These are phyloP conservation scores for Manacus vitellinus DNA, from an alignment of 2,113 vertebrate species.

Conservation along the genomic window DNA sequence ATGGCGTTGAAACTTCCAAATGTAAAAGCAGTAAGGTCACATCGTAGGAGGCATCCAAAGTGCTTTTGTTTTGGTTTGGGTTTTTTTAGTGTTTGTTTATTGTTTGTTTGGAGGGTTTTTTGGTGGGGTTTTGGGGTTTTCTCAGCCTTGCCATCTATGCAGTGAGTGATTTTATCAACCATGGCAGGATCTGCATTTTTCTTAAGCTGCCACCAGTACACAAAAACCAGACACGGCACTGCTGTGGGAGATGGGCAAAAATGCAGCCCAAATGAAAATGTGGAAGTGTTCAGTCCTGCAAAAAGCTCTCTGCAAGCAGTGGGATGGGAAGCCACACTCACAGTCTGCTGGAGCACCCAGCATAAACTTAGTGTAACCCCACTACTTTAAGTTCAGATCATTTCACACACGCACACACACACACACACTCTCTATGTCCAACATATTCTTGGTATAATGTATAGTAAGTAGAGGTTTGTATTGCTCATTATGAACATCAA, in stretches of 20 bases:
- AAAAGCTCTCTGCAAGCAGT: not conserved
- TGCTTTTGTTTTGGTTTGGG: not conserved
- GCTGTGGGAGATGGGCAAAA: not conserved
- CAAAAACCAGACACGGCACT: not conserved
- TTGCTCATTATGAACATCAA: not conserved
- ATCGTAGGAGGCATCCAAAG: not conserved
- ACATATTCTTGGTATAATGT: not conserved
- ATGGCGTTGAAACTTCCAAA: not conserved
- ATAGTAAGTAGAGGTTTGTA: not conserved
- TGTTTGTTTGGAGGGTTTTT: not conserved
- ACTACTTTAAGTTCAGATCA: not conserved
- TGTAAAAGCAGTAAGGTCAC: not conserved
- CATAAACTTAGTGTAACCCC: not conserved
- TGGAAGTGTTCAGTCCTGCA: not conserved
- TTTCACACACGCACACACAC: not conserved
- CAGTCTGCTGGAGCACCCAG: not conserved
- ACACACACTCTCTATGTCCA: not conserved
- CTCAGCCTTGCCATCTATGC: not conserved
- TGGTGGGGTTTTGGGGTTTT: not conserved
- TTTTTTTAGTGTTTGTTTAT: not conserved
- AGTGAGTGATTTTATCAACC: not conserved
- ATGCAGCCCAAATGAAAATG: not conserved
- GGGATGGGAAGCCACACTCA: not conserved
- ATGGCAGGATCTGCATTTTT: not conserved
- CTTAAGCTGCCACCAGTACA: not conserved